These are phyloP conservation scores for Sylvicola fuscatus DNA, from an alignment of 2,888 invertebrate species.

Conservation along the genomic window DNA sequence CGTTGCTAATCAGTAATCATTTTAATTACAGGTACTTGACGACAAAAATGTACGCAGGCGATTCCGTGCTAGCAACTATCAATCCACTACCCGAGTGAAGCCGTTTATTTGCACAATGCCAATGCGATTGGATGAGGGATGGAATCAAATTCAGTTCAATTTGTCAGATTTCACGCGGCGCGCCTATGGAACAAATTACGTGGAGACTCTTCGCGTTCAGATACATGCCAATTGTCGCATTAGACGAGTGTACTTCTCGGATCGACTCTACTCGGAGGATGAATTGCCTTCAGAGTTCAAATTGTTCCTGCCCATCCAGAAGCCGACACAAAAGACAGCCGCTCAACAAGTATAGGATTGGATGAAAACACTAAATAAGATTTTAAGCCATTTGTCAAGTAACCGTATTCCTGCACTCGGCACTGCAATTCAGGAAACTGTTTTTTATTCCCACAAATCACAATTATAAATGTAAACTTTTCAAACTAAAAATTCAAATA, in stretches of 20 bases:
- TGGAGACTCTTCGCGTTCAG: slow-evolving; percentile 77
- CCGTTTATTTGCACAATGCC: slow-evolving; percentile 98
- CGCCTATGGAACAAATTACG: slow-evolving; percentile 91
- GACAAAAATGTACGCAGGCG: slow-evolving; percentile 78
- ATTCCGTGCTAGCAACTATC: slow-evolving; percentile 88
- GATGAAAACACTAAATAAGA: no score
- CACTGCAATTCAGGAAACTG: no score
- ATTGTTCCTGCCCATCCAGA: slow-evolving; percentile 81
- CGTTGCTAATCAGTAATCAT: slow-evolving; percentile 4
- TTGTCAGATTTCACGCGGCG: slow-evolving; percentile 81
- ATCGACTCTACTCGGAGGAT: slow-evolving; percentile 82
- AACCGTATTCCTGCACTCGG: no score
- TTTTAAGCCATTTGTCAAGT: no score
- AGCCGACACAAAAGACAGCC: slow-evolving; percentile 22
- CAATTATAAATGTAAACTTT: neutral
- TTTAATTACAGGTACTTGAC: slow-evolving; percentile 56
- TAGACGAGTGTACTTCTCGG: slow-evolving; percentile 75
- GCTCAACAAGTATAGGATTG: slow-evolving; percentile 8
- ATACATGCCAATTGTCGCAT: slow-evolving; percentile 93
- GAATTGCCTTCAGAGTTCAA: slow-evolving; percentile 92
- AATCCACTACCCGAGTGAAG: slow-evolving; percentile 81
- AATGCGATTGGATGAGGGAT: slow-evolving; percentile 81
- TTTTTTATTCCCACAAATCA: neutral
- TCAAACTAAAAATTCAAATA: neutral
- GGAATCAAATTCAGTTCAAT: slow-evolving; percentile 93